Percentiles rank a stretch among this genome's conserved stretches.
These are phyloP conservation scores for Cepaea nemoralis DNA, from an alignment of 1,140 invertebrate species.

Conservation along the genomic window DNA sequence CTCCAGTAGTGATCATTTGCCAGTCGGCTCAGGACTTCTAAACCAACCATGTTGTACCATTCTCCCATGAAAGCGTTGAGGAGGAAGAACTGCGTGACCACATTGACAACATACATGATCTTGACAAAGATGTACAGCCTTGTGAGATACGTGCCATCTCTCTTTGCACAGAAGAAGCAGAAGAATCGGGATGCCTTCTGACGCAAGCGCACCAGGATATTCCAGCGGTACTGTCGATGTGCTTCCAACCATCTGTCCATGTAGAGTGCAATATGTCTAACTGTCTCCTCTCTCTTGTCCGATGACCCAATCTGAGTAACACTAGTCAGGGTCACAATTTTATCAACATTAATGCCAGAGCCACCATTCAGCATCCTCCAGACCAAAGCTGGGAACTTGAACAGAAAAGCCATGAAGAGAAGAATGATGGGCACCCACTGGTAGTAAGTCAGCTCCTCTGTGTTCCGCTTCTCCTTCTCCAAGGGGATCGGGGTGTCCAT, in stretches of 20 bases:
- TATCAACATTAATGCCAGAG: slow-evolving; percentile 63
- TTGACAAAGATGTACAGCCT: slow-evolving; percentile 74
- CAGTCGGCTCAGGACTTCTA: slow-evolving; percentile 71
- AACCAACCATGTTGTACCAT: slow-evolving; percentile 73
- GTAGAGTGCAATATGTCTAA: slow-evolving; percentile 61
- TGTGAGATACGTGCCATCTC: slow-evolving; percentile 73
- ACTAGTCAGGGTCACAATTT: slow-evolving; percentile 62
- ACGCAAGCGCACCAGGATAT: slow-evolving; percentile 57
- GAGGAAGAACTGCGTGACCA: slow-evolving; percentile 74
- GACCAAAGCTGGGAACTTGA: slow-evolving; percentile 66
- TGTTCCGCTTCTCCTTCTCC: slow-evolving; percentile 54
- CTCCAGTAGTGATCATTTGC: slow-evolving; percentile 70
- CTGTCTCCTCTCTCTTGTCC: slow-evolving; percentile 60
- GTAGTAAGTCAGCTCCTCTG: slow-evolving; percentile 67
- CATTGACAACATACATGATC: slow-evolving; percentile 73
- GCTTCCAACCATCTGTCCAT: slow-evolving; percentile 66
- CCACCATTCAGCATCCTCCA: slow-evolving; percentile 66
- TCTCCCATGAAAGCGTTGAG: slow-evolving; percentile 73
- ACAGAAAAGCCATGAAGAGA: slow-evolving; percentile 68
- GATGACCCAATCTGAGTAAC: slow-evolving; percentile 59
- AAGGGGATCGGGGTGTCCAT: slow-evolving; percentile 64
- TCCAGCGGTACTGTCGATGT: slow-evolving; percentile 64
- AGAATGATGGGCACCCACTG: slow-evolving; percentile 71
- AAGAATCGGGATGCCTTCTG: slow-evolving; percentile 60
- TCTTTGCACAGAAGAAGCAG: slow-evolving; percentile 71